These are phyloP conservation scores for Urocitellus parryii DNA, from an alignment of 2,113 vertebrate genomes.

Conservation along the genomic window DNA sequence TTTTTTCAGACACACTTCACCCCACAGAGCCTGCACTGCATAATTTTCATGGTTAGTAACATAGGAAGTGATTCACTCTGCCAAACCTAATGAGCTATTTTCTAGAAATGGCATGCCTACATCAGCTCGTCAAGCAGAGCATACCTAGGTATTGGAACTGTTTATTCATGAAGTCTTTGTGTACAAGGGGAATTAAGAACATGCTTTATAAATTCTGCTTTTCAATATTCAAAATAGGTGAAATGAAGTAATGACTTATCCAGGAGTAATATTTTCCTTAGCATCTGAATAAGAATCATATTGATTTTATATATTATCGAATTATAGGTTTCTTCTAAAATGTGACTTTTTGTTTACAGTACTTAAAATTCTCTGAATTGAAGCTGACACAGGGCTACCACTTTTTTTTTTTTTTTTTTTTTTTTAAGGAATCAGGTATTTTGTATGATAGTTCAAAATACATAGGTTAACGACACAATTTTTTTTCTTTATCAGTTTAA, in stretches of 20 bases:
- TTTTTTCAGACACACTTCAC: slow-evolving; percentile 58
- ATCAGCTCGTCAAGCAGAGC: background rate
- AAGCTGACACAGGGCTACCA: background rate
- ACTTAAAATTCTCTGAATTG: background rate
- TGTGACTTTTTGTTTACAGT: background rate
- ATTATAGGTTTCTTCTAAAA: background rate
- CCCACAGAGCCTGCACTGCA: background rate
- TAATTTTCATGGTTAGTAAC: slow-evolving; percentile 37
- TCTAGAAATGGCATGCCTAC: background rate
- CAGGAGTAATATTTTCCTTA: background rate
- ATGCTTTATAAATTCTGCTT: slow-evolving; percentile 45
- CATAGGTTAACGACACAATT: background rate
- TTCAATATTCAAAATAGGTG: background rate
- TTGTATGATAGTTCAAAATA: background rate
- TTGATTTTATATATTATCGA: background rate
- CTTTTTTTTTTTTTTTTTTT: background rate
- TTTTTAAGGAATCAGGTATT: background rate
- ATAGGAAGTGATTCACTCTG: slow-evolving; percentile 40
- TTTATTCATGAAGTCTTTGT: slow-evolving; percentile 25
- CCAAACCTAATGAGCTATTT: slow-evolving; percentile 63
- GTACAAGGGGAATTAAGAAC: background rate
- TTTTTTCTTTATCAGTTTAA: background rate
- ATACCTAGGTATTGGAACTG: background rate
- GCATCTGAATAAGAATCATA: background rate
- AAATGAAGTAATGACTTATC: background rate